Evolutionary conservation across 2,888 invertebrate genomes (phyloP).

Genomic region (Caenorhabditis auriculariae): DNA sequence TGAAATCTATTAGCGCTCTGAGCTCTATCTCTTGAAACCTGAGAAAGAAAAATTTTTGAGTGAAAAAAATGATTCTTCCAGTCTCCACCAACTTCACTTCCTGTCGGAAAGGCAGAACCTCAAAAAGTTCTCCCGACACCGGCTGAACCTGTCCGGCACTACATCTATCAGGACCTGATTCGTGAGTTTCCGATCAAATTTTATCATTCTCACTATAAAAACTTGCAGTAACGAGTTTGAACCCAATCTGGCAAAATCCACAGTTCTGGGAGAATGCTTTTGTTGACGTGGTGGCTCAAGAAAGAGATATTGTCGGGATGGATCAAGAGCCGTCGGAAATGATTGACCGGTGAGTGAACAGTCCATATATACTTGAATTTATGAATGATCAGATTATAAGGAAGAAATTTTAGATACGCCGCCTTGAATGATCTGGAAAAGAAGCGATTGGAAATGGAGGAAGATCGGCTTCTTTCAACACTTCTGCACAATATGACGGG

Average conservation of each 20-base stretch:
- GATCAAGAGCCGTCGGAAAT: conserved; percentile 74
- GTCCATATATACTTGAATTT: neutral
- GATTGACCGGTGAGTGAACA: conserved; percentile 52
- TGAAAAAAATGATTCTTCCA: conserved; percentile 2
- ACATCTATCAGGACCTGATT: conserved; percentile 57
- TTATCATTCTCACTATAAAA: neutral
- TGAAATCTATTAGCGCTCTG: no score
- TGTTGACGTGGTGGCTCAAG: conserved; percentile 92
- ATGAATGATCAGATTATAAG: neutral
- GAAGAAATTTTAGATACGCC: conserved; percentile 45
- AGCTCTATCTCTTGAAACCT: neutral
- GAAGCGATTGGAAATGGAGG: conserved; percentile 94
- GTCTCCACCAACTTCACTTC: conserved; percentile 20
- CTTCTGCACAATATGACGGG: conserved; percentile 94
- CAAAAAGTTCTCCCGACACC: conserved; percentile 37
- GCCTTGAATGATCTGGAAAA: conserved; percentile 64
- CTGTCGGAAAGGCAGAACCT: conserved; percentile 28
- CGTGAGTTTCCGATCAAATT: conserved; percentile 21
- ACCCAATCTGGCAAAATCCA: conserved; percentile 90
- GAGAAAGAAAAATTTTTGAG: neutral
- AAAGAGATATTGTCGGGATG: conserved; percentile 98
- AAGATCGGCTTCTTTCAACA: conserved; percentile 89
- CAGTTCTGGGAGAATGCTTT: conserved; percentile 99
- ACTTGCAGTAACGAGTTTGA: conserved; percentile 33
- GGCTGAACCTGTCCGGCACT: conserved; percentile 45